Evolutionary conservation across 2,888 invertebrate species (phyloP).

Genomic region (Leucoma salicis): DNA sequence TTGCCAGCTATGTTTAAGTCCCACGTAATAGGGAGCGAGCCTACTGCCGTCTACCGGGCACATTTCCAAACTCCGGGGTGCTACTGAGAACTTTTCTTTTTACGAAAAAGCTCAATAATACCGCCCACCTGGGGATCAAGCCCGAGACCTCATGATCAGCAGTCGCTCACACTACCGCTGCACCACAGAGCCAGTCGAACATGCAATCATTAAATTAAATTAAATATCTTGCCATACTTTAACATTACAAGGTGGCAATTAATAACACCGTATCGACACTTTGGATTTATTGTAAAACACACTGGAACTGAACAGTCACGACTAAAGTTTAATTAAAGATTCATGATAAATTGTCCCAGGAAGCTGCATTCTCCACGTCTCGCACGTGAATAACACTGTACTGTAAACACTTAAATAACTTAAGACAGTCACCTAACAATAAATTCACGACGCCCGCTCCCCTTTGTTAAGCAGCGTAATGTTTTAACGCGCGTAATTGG

Average conservation of each 20-base stretch:
- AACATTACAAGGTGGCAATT: conserved; percentile 19
- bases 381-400: conserved; percentile 72
- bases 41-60: no score
- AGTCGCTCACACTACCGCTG: no score
- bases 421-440: conserved; percentile 75
- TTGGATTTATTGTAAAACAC: conserved; percentile 55
- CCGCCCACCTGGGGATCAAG: no score
- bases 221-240: background rate
- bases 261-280: conserved; percentile 33
- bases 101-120: no score
- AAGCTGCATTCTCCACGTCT: conserved; percentile 73
- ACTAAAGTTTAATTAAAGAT: conserved; percentile 81
- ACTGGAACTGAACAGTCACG: conserved; percentile 68
- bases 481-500: conserved; percentile 71
- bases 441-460: conserved; percentile 69
- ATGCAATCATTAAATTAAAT: no score
- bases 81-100: no score
- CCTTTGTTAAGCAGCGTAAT: conserved; percentile 65
- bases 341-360: conserved; percentile 80
- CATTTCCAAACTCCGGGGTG: no score
- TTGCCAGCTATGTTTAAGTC: no score
- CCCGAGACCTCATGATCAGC: no score
- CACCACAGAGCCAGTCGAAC: no score
- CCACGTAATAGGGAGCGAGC: no score
- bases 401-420: conserved; percentile 76